Conservation (phyloP, 2,888 invertebrate genomes). For the Argyresthia goedartella region DNA sequence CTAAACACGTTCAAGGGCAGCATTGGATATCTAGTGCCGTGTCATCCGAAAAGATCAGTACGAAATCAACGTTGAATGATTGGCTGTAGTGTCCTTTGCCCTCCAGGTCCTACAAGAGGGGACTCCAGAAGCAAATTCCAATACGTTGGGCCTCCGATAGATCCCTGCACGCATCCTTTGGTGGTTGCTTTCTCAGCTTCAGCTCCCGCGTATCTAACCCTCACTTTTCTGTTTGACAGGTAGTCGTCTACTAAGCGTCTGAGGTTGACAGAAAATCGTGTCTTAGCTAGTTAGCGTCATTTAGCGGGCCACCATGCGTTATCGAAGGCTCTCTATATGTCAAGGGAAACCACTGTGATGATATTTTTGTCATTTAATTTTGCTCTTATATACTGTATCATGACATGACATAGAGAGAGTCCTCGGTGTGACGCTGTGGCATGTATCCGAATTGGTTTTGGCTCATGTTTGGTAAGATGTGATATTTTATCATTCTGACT, state of each 20-base stretch:
- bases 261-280: conserved; percentile 6
- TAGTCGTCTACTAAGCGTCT: conserved; percentile 7
- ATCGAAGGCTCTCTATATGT: too few species aligned
- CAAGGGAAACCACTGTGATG: not conserved
- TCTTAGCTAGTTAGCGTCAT: conserved; percentile 6
- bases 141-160: not conserved
- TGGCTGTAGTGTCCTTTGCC: conserved; percentile 1
- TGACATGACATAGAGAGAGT: conserved; percentile 4
- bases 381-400: not conserved
- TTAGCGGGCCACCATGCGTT: conserved; percentile 12
- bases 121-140: conserved; percentile 15
- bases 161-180: conserved; percentile 5
- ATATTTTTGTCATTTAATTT: not conserved
- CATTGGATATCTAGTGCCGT: not conserved
- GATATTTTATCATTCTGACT: not conserved
- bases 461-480: not conserved
- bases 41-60: conserved; percentile 1
- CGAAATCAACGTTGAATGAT: conserved; percentile 7
- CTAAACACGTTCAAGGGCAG: too few species aligned
- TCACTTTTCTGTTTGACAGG: not conserved
- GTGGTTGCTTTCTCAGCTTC: not conserved
- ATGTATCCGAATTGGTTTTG: not conserved
- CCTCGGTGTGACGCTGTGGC: conserved; percentile 2
- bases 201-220: not conserved
- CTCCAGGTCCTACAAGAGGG: conserved; percentile 5